A percentile compares a stretch with the other conserved stretches of the same genome.
Evolutionary conservation across 1,140 invertebrate species (phyloP).

Genomic region (Melipona quadrifasciata): DNA sequence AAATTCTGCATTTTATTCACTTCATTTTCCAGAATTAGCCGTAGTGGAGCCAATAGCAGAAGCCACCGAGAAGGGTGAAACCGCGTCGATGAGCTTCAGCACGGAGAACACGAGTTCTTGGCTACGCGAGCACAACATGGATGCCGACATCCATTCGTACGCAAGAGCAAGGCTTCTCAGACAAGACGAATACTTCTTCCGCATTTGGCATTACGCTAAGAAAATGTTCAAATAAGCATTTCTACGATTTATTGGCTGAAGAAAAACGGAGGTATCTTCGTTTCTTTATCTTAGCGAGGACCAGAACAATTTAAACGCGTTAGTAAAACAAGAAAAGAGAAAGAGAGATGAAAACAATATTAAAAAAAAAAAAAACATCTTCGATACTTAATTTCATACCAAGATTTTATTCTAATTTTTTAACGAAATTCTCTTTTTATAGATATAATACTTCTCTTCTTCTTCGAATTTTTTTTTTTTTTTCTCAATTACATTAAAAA

Average conservation of each 20-base stretch:
- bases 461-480: too few species aligned
- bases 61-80: slow-evolving; percentile 85
- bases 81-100: slow-evolving; percentile 89
- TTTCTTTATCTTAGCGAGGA: slow-evolving; percentile 26
- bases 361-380: slow-evolving; percentile 16
- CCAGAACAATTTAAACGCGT: slow-evolving; percentile 20
- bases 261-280: background rate
- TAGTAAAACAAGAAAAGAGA: slow-evolving; percentile 25
- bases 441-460: background rate
- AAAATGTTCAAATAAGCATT: slow-evolving; percentile 89
- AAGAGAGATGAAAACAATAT: slow-evolving; percentile 2
- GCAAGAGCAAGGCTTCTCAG: slow-evolving; percentile 90
- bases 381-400: slow-evolving; percentile 1
- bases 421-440: background rate
- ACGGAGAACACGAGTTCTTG: slow-evolving; percentile 96
- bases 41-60: slow-evolving; percentile 83
- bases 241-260: slow-evolving; percentile 41
- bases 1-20: too few species aligned
- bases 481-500: background rate
- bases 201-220: slow-evolving; percentile 93
- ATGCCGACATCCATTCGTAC: slow-evolving; percentile 94
- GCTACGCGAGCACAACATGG: slow-evolving; percentile 95
- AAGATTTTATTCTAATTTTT: background rate
- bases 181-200: slow-evolving; percentile 96
- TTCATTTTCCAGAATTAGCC: slow-evolving; percentile 71